phyloP scores from a whole-genome alignment of 2,113 vertebrate species.

The Dromas ardeola region DNA sequence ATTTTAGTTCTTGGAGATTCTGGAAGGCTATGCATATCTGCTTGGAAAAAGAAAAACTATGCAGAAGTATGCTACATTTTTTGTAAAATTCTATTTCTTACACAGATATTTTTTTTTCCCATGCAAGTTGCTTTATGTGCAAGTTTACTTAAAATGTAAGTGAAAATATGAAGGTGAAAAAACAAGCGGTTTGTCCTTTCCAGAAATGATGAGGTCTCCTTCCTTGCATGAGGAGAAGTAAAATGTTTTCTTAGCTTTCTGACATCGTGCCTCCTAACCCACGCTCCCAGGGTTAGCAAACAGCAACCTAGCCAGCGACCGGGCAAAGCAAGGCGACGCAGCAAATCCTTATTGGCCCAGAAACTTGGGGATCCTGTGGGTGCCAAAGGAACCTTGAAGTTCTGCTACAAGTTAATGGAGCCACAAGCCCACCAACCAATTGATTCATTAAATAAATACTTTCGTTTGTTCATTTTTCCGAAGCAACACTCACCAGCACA shows the following conservation, averaged over 20 bases:
- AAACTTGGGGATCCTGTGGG: background rate
- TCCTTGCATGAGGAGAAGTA: background rate
- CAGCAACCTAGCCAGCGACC: background rate
- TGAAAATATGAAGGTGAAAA: background rate
- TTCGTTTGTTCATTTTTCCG: background rate
- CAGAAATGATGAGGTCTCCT: background rate
- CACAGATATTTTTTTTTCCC: background rate
- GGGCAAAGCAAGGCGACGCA: background rate
- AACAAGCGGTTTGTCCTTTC: background rate
- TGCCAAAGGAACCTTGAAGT: background rate
- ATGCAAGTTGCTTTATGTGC: background rate
- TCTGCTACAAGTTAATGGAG: background rate
- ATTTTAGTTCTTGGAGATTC: background rate
- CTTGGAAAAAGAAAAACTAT: background rate
- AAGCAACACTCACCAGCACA: constrained; percentile 87
- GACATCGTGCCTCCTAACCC: rapidly evolving
- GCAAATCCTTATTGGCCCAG: background rate
- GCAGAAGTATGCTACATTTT: background rate
- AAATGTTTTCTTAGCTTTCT: background rate
- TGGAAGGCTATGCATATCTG: background rate
- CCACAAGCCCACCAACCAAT: background rate
- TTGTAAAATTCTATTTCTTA: background rate
- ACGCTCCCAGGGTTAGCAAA: background rate
- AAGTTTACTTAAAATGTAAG: background rate
- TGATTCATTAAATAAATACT: background rate